phyloP scores from a whole-genome alignment of 2,113 vertebrate genomes.

The Rhadina sibilatrix region DNA sequence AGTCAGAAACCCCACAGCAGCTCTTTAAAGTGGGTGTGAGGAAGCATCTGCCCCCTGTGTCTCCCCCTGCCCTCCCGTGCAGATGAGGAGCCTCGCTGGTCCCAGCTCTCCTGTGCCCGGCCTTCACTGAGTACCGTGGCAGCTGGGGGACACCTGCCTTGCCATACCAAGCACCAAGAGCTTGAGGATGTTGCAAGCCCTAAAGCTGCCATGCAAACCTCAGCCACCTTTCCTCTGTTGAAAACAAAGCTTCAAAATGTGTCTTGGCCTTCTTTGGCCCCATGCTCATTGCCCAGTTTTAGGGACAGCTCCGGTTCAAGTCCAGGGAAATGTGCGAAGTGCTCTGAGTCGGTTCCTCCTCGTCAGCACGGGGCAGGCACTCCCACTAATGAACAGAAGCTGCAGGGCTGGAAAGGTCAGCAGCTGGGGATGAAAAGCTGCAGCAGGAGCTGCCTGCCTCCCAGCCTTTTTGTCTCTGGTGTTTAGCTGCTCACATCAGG shows the following conservation, averaged over 20 bases:
- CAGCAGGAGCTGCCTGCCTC: background rate
- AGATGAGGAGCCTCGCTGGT: fast-evolving
- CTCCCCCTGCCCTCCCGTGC: fast-evolving
- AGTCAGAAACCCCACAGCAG: background rate
- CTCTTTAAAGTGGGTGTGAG: background rate
- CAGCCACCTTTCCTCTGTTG: background rate
- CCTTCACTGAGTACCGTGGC: background rate
- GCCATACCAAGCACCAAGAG: background rate
- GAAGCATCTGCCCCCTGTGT: background rate
- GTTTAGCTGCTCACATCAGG: background rate
- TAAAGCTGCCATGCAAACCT: background rate
- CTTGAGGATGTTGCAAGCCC: background rate
- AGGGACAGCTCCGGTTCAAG: background rate
- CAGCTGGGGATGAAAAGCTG: background rate
- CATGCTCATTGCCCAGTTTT: background rate
- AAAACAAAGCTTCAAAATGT: background rate
- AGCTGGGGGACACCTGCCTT: background rate
- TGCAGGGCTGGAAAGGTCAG: background rate
- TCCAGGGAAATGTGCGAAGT: background rate
- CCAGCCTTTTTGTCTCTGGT: background rate
- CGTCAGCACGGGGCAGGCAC: fast-evolving
- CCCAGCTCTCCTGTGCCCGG: fast-evolving
- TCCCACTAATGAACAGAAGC: background rate
- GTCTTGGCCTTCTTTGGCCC: background rate
- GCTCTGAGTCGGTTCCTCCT: background rate